Base-by-base conservation (phyloP, 1,140 invertebrate genomes). In the Muscidifurax raptorellus region DNA sequence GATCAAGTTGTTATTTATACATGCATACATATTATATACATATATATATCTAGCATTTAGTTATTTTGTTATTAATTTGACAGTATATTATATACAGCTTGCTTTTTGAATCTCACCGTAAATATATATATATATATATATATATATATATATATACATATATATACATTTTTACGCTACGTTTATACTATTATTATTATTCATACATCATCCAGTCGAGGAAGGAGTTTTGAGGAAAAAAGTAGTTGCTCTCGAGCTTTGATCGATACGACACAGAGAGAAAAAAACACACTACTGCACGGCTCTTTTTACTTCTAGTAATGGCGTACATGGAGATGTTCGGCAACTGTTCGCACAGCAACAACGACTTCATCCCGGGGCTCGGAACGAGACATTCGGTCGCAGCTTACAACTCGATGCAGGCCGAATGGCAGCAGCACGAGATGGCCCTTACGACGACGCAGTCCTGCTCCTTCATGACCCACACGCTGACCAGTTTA, bases 251-350 rank as follows among this genome's bases (percentile, higher is more conserved):
- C 67, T 30, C 67, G 67, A 71, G 66, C 28, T 69, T 69, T 27
- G n/a, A 30, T 69, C 66, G 10, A 28, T 18, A 18, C 12, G 27
- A 30, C 9, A 28, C 18, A 18, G 66, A n/a, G n/a, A n/a, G 5
- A 13, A 30, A 71, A 32, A 71, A 32, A 7, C 15, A 69, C 75
- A 86, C 59, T 32, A 77, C 44, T 72, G 75, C 66, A 84, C 36
- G 32, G 18, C 1, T 30, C 6, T 32, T 74, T 87, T 86, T 72
- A 28, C 86, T 94, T 94, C 83, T 94, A 98, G 97, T 99, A 88
- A 97, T 98, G 96, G 97, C 97, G 71, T 99, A 99, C 93, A 98
- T 99, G 97, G 97, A 98, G 92, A 97, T 98, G 95, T 97, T 98
- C 90, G 97, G 97, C 1, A 96, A 97, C 90, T 98, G 97, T 93